Evolutionary conservation across 2,888 invertebrate genomes (phyloP).

Genomic region (Rhagium mordax): DNA sequence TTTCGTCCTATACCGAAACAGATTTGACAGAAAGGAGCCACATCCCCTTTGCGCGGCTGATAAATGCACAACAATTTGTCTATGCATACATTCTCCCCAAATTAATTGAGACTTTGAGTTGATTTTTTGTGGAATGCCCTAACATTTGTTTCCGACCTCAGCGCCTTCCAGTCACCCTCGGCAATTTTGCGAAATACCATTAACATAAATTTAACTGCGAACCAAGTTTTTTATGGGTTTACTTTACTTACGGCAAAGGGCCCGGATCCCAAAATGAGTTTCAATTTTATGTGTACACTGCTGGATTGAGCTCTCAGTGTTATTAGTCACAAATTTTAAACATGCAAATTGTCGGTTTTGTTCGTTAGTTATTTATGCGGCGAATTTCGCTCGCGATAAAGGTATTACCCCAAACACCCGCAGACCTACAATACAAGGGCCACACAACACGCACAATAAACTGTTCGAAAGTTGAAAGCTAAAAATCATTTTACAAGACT

Average conservation of each 20-base stretch:
- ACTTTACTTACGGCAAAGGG: slow-evolving; percentile 17
- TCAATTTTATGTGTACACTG: slow-evolving; percentile 12
- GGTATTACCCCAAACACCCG: not conserved
- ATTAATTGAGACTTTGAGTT: slow-evolving; percentile 35
- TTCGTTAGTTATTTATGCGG: slow-evolving; percentile 3
- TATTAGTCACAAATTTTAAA: not conserved
- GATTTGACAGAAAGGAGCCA: slow-evolving; percentile 35
- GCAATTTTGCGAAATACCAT: slow-evolving; percentile 24
- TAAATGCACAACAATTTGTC: slow-evolving; percentile 28
- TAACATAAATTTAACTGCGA: slow-evolving; percentile 27
- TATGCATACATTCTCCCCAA: slow-evolving; percentile 25
- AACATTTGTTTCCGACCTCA: slow-evolving; percentile 19
- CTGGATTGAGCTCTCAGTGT: slow-evolving; percentile 7
- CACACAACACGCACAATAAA: not conserved
- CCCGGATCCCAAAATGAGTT: slow-evolving; percentile 5
- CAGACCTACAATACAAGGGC: not conserved
- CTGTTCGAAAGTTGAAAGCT: too few relatives aligned
- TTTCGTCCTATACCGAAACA: slow-evolving; percentile 12
- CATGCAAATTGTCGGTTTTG: not conserved
- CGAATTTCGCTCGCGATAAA: not conserved
- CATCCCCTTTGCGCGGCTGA: slow-evolving; percentile 23
- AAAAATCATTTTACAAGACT: too few relatives aligned
- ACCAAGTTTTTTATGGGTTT: slow-evolving; percentile 16
- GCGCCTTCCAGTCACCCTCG: slow-evolving; percentile 7
- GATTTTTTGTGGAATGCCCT: slow-evolving; percentile 27